Evolutionary conservation across 1,140 invertebrate species (phyloP).

Genomic region (Anthonomus grandis): DNA sequence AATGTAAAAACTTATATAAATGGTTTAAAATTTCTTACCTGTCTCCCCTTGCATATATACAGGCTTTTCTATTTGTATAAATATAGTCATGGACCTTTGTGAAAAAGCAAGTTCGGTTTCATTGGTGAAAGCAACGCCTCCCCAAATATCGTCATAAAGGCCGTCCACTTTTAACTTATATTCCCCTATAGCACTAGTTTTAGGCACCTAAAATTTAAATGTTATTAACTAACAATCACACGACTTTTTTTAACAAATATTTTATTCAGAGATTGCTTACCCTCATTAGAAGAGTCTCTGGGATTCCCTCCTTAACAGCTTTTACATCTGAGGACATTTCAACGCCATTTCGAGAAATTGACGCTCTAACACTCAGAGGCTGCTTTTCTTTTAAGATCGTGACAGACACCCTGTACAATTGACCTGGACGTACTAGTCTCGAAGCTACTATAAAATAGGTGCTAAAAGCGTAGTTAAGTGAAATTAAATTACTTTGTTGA

Average conservation of each 20-base stretch:
- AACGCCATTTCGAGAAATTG: conserved; percentile 82
- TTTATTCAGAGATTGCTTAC: conserved; percentile 48
- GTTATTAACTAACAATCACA: neutral
- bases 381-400: conserved; percentile 69
- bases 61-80: conserved; percentile 93
- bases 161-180: conserved; percentile 89
- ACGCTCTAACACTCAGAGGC: conserved; percentile 75
- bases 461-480: conserved; percentile 49
- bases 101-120: conserved; percentile 78
- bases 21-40: conserved; percentile 50
- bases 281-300: conserved; percentile 78
- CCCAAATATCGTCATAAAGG: conserved; percentile 76
- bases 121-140: conserved; percentile 81
- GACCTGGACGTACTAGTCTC: conserved; percentile 78
- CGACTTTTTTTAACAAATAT: neutral
- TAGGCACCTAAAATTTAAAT: conserved; percentile 67
- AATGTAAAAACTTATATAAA: conserved; percentile 1
- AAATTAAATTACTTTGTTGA: neutral
- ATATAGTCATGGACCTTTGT: conserved; percentile 89
- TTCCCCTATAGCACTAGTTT: conserved; percentile 73
- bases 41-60: conserved; percentile 92
- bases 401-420: conserved; percentile 79
- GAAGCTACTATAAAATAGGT: conserved; percentile 87
- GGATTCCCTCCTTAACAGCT: conserved; percentile 73
- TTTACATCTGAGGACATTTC: conserved; percentile 75